Evolutionary conservation across 2,113 vertebrate genomes (phyloP), one percentile per base, ranked within the genome.

Genomic region (Psettodes erumei): DNA sequence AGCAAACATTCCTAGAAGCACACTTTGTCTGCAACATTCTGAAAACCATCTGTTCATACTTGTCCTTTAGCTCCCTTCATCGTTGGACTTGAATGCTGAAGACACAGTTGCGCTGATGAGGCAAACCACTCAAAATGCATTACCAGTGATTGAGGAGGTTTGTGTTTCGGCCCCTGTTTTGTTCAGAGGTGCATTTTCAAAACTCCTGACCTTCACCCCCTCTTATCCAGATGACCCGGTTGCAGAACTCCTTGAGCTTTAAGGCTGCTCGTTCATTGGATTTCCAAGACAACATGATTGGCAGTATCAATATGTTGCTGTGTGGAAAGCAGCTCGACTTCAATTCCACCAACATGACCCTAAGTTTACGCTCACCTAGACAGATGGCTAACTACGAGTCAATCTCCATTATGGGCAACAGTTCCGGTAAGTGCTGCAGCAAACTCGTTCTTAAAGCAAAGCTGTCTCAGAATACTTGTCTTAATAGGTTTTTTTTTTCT

Each of bases 271-370:
- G 30, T 8, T 71, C 78, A 11, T 19, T 93, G 79, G 76, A 94
- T 77, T 93, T 94, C 61, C 68, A 25, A 60, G 32, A 48, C 4
- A 60, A 94, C 79, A 72, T 85, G 77, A 60, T 86, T 50, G 89
- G 84, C 70, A 92, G 90, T 55, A 11, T 93, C 37, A 91, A 75
- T 67, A 79, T 61, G 82, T 47, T 94, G 3, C 72, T 94, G 35
- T 94, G 93, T 66, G 85, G 86, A 33, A 85, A 63, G 32, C 18
- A 72, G 37, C 4, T 79, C 6, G 79, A 61, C 58, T 67, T 33
- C 33, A 91, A 86, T 56, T 88, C 83, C 50, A 86, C 81, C 68
- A 84, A 74, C 8, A 25, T 51, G 48, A 72, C 73, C 50, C 19
- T 33, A 28, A 27, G 55, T 55, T 71, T 76, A 8, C 40, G 33